Conservation (phyloP, 2,797 vertebrate species). For the Otus scops region DNA sequence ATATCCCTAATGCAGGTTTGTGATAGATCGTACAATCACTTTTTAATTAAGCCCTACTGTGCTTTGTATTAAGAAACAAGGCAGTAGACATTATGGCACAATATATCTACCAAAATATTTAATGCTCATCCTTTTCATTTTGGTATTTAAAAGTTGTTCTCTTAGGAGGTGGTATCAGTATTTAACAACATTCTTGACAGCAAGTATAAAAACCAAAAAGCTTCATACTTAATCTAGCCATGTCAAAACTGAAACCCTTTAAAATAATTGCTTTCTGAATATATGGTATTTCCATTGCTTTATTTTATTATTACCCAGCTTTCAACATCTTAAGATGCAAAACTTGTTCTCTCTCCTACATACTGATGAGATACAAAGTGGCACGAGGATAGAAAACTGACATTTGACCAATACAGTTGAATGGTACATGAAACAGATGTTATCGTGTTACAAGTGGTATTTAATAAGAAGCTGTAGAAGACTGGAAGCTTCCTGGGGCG, state of each 20-base stretch:
- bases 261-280: slow-evolving; percentile 65
- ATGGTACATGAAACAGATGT: slow-evolving; percentile 21
- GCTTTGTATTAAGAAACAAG: slow-evolving; percentile 75
- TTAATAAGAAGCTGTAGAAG: slow-evolving; percentile 8
- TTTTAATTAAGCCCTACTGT: slow-evolving; percentile 78
- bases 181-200: slow-evolving; percentile 67
- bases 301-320: slow-evolving; percentile 54
- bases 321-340: slow-evolving; percentile 42
- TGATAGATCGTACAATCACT: slow-evolving; percentile 71
- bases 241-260: slow-evolving; percentile 57
- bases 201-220: slow-evolving; percentile 35
- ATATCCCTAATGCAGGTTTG: slow-evolving; percentile 59
- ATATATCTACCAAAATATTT: slow-evolving; percentile 75
- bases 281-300: slow-evolving; percentile 37
- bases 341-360: slow-evolving; percentile 41
- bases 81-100: slow-evolving; percentile 72
- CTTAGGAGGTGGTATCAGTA: slow-evolving; percentile 68
- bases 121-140: slow-evolving; percentile 69
- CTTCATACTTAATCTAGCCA: slow-evolving; percentile 57
- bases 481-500: neutral
- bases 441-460: neutral
- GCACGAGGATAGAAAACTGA: slow-evolving; percentile 14
- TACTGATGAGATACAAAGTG: slow-evolving; percentile 57
- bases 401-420: neutral
- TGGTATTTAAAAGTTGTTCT: slow-evolving; percentile 69